phyloP scores from a whole-genome alignment of 2,888 invertebrate genomes.

The Ferrisia virgata region DNA sequence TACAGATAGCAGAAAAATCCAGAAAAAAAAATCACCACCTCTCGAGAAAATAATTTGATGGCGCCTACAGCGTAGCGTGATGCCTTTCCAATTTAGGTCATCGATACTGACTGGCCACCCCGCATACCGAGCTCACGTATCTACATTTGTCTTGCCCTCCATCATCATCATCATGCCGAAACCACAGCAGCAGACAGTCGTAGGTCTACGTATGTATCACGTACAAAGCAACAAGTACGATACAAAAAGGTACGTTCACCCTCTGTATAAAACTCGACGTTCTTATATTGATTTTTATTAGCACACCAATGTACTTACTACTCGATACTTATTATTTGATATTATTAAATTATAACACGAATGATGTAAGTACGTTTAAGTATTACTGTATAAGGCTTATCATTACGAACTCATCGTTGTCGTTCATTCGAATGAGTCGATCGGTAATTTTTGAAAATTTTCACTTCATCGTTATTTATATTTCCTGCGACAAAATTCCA shows the following conservation, averaged over 20 bases:
- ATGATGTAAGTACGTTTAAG: no score
- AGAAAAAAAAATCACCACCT: neutral
- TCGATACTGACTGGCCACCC: neutral
- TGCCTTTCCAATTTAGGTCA: neutral
- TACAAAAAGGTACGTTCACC: neutral
- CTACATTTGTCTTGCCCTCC: no score
- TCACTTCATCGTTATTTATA: neutral
- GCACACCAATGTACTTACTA: no score
- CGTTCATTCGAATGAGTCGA: neutral
- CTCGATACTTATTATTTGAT: no score
- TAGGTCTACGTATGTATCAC: neutral
- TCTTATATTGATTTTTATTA: neutral
- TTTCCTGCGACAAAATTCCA: neutral
- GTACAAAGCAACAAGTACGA: neutral
- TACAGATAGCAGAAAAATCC: neutral
- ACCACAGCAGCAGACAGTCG: no score
- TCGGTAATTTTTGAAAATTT: neutral
- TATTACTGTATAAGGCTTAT: no score
- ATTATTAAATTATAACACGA: no score
- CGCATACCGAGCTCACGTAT: no score
- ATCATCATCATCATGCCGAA: no score
- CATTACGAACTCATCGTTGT: neutral
- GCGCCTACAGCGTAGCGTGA: neutral
- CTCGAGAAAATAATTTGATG: neutral
- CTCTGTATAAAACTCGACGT: no score